Conservation (phyloP, 1,140 invertebrate genomes). For the Episyrphus balteatus region DNA sequence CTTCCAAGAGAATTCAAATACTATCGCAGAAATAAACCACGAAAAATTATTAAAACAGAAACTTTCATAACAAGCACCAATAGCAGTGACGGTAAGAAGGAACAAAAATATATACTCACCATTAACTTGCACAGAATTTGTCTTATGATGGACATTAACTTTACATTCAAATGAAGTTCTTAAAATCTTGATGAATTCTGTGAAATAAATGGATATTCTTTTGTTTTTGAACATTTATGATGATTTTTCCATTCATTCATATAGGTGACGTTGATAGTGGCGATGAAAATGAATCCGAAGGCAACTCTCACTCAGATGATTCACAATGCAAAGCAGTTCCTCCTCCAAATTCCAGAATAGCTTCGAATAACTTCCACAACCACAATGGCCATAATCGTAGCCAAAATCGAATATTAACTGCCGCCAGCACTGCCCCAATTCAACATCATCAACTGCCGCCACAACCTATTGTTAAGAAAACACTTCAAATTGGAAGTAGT, state of each 20-base stretch:
- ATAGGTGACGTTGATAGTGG: conserved; percentile 55
- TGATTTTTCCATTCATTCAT: too few species aligned
- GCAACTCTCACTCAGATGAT: conserved; percentile 14
- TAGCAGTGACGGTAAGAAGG: conserved; percentile 62
- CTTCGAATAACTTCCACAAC: background rate
- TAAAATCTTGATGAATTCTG: too few species aligned
- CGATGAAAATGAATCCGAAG: conserved; percentile 47
- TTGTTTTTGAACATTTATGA: too few species aligned
- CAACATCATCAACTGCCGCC: too few species aligned
- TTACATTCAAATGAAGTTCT: too few species aligned
- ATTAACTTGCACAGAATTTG: too few species aligned
- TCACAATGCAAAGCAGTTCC: too few species aligned
- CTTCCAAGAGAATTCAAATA: conserved; percentile 75
- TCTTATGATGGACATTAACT: too few species aligned
- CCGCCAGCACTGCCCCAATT: too few species aligned
- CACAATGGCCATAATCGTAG: background rate
- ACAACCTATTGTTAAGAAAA: too few species aligned
- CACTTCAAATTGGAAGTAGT: too few species aligned
- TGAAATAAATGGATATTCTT: too few species aligned
- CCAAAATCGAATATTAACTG: background rate
- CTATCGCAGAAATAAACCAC: conserved; percentile 48
- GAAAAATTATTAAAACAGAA: conserved; percentile 9
- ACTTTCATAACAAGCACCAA: conserved; percentile 58
- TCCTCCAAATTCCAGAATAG: background rate
- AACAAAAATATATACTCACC: background rate